Evolutionary conservation across 2,113 vertebrate species (phyloP), one percentile per base, ranked within the genome.

Genomic region (Diphyllodes magnificus): DNA sequence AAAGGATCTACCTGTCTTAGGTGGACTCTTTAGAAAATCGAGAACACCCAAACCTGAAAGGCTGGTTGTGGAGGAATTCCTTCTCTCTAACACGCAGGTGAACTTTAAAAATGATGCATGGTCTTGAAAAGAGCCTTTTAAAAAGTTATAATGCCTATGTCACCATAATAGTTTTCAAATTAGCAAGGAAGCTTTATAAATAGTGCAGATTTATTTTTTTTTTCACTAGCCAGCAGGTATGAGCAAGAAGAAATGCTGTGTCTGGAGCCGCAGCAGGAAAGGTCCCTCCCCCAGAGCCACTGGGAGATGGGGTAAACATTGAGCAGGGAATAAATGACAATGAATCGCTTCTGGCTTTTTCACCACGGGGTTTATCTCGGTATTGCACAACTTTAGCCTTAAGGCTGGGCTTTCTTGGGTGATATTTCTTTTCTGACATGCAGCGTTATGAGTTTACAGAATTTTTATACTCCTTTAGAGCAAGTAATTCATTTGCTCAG

Each of bases 11-110:
- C 84, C 61, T 82, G 77, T 92, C 75, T 91, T 95, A 90, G 90
- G 82, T 95, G 86, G 92, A 95, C 94, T 92, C 86, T 25, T 72
- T 53, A 90, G 77, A 92, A 86, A 92, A 84, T 25, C 2, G 33
- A 95, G 94, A 94, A 95, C 92, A 94, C 91, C 87, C 89, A 95
- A 95, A 96, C 95, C 93, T 94, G 95, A 95, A 95, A 85, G 87
- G 94, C 94, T 95, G 79, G 92, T 97, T 97, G 2, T 23, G 45
- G 82, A 82, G 70, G 89, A 94, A 91, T 95, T 95, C 57, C n/a
- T 94, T 44, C 90, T 86, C 86, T 91, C 33, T 83, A 95, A 83
- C 82, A 90, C 30, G 2, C 42, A 73, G 27, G 75, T 91, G 90
- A 94, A 94, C 93, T 95, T 83, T 37, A 69, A 94, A 95, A 96